Percentiles rank a stretch among this genome's conserved stretches.
Conservation (phyloP, 2,797 vertebrate genomes). For the Ficedula albicollis region DNA sequence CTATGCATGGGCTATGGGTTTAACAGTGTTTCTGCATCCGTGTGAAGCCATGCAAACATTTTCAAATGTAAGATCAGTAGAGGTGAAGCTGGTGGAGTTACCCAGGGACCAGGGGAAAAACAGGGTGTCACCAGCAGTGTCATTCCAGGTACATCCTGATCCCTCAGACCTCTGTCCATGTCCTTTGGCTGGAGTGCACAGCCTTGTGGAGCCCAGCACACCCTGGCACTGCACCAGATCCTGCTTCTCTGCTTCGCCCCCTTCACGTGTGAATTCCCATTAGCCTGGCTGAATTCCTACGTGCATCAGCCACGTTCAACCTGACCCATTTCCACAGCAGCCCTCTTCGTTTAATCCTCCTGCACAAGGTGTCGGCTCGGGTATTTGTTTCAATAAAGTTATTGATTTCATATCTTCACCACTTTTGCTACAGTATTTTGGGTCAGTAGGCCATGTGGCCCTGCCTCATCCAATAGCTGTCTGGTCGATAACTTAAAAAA, state of each 20-base stretch:
- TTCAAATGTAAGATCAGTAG: neutral
- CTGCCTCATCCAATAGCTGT: slow-evolving; percentile 61
- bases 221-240: rapidly evolving
- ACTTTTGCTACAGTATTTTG: slow-evolving; percentile 47
- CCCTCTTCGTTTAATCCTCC: neutral
- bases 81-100: too few relatives aligned
- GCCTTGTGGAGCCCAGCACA: neutral
- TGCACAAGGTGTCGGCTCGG: neutral
- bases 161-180: neutral
- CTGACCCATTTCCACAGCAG: neutral
- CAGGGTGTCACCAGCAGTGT: neutral
- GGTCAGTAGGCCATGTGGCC: slow-evolving; percentile 47
- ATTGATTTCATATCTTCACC: slow-evolving; percentile 65
- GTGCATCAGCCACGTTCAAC: neutral
- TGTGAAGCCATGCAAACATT: neutral
- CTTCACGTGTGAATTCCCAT: neutral
- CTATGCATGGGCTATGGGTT: neutral
- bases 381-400: slow-evolving; percentile 49
- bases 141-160: neutral
- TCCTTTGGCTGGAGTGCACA: neutral
- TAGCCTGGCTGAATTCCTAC: neutral
- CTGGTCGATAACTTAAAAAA: slow-evolving; percentile 52
- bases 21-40: neutral
- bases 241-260: neutral
- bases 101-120: neutral